These are phyloP conservation scores for Sarcophaga variegata DNA, from an alignment of 2,888 invertebrate genomes.

Conservation along the genomic window DNA sequence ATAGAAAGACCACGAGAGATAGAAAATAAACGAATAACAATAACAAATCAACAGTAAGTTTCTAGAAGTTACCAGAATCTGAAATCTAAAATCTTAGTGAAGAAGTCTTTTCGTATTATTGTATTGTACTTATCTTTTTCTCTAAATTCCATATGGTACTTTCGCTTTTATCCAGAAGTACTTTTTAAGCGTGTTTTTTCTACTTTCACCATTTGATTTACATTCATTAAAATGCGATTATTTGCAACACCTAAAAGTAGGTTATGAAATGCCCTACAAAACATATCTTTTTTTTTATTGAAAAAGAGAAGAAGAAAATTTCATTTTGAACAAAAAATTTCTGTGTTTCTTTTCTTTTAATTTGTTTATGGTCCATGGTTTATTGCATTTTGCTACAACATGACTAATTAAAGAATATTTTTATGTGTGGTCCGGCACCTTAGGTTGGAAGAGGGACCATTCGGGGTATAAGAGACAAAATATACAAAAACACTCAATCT, in stretches of 20 bases:
- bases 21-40: too few species aligned
- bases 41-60: too few species aligned
- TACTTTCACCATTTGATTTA: neutral
- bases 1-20: too few species aligned
- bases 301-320: too few species aligned
- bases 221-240: neutral
- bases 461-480: too few species aligned
- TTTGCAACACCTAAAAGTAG: constrained; percentile 25
- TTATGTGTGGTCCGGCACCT: neutral
- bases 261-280: neutral
- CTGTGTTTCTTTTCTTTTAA: neutral
- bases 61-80: too few species aligned
- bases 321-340: neutral
- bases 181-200: neutral
- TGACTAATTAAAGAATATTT: constrained; percentile 54
- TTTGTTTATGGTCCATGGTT: neutral
- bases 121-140: too few species aligned
- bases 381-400: constrained; percentile 43
- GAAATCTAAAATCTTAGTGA: too few species aligned
- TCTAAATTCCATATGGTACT: too few species aligned
- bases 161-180: neutral
- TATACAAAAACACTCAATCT: neutral
- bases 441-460: too few species aligned
- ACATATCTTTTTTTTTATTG: too few species aligned
- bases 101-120: too few species aligned